Percentiles rank a stretch among this genome's conserved stretches.
These are phyloP conservation scores for Trichosurus vulpecula DNA, from an alignment of 2,797 vertebrate genomes.

Conservation along the genomic window DNA sequence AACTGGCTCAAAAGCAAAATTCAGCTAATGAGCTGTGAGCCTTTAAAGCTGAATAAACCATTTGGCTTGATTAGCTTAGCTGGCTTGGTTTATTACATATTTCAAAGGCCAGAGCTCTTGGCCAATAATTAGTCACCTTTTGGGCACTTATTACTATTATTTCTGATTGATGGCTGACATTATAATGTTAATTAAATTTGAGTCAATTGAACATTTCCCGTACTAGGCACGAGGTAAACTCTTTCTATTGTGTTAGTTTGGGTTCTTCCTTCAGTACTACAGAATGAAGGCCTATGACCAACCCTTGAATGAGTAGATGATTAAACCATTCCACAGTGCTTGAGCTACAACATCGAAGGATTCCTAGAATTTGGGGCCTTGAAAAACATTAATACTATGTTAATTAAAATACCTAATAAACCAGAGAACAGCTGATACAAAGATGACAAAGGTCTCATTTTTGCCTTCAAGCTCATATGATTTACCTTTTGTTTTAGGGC, in stretches of 20 bases:
- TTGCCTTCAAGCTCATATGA: background rate
- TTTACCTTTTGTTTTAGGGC: constrained; percentile 19
- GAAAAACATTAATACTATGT: background rate
- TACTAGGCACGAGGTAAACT: background rate
- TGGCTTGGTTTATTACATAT: background rate
- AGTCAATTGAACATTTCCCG: background rate
- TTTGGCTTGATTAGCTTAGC: background rate
- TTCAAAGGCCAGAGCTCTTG: background rate
- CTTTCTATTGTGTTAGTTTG: background rate
- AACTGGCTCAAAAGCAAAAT: background rate
- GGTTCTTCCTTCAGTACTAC: background rate
- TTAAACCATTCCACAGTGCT: background rate
- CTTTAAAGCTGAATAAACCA: background rate
- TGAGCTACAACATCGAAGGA: background rate
- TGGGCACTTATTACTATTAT: background rate
- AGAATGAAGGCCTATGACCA: constrained; percentile 7
- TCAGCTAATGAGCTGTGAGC: background rate
- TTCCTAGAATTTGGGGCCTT: background rate
- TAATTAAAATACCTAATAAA: constrained; percentile 15
- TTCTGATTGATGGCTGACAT: background rate
- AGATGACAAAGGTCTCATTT: background rate
- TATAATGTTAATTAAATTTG: background rate
- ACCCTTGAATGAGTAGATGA: constrained; percentile 1
- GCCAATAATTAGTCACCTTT: background rate
- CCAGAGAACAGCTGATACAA: background rate